Evolutionary conservation across 2,113 vertebrate genomes (phyloP).

Genomic region (Charina bottae): DNA sequence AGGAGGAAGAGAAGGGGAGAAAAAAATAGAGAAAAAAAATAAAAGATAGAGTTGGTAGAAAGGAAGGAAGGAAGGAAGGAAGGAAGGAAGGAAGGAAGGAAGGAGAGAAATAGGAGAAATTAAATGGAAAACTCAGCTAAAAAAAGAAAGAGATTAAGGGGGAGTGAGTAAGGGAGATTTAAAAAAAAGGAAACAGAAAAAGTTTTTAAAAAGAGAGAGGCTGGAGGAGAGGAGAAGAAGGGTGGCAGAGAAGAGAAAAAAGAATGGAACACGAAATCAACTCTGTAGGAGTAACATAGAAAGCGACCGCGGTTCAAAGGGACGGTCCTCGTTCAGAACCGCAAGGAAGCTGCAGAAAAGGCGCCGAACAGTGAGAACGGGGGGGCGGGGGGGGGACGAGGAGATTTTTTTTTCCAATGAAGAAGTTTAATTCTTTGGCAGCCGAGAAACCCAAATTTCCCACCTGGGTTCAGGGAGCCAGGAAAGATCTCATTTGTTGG

Average conservation of each 20-base stretch:
- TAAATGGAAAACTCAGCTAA: not conserved
- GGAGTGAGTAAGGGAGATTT: not conserved
- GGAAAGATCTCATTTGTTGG: no score
- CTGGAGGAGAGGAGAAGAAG: not conserved
- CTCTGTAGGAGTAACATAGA: no score
- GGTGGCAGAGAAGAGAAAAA: no score
- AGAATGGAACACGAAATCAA: not conserved
- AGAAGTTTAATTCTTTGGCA: not conserved
- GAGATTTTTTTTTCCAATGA: no score
- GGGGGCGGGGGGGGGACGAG: no score
- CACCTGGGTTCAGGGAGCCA: not conserved
- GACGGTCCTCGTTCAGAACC: no score
- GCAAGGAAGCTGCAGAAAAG: not conserved
- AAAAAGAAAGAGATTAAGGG: not conserved
- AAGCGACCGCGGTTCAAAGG: not conserved
- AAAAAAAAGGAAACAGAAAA: not conserved
- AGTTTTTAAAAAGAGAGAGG: not conserved
- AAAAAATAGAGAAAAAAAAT: not conserved
- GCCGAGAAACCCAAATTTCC: not conserved
- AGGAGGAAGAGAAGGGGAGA: no score
- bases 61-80: no score
- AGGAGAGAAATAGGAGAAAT: not conserved
- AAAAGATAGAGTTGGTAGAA: no score
- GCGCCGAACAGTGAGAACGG: not conserved
- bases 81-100: not conserved